Conservation (phyloP, 1,140 invertebrate species). For the Thaumatotibia leucotreta region DNA sequence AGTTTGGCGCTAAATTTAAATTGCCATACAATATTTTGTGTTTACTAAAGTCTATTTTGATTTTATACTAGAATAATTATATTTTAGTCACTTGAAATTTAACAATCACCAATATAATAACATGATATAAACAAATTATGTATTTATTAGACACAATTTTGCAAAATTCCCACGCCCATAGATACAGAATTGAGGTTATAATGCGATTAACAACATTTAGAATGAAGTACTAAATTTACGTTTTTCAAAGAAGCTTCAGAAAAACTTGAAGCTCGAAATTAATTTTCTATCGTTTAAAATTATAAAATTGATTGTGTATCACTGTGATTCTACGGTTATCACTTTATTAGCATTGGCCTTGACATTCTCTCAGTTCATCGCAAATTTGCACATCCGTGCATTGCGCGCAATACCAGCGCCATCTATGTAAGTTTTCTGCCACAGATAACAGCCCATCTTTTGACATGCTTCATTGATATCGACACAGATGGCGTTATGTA, state of each 20-base stretch:
- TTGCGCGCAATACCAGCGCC: not conserved
- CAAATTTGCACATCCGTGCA: conserved; percentile 12
- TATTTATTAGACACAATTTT: conserved; percentile 17
- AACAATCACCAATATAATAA: not conserved
- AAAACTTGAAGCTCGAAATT: not conserved
- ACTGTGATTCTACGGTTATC: not conserved
- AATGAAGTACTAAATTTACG: conserved; percentile 52
- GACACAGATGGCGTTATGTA: not conserved
- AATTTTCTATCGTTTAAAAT: not conserved
- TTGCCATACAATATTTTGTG: conserved; percentile 28
- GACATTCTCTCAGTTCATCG: conserved; percentile 12
- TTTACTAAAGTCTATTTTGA: not conserved
- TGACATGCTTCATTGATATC: not conserved
- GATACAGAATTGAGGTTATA: conserved; percentile 45
- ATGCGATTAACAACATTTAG: conserved; percentile 42
- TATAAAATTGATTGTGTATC: not conserved
- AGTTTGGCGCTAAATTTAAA: conserved; percentile 67
- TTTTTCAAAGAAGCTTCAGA: not conserved
- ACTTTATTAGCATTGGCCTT: conserved; percentile 9
- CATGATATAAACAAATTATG: not conserved
- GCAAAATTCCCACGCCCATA: conserved; percentile 27
- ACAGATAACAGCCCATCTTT: not conserved
- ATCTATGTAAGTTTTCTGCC: not conserved
- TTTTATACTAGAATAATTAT: not conserved
- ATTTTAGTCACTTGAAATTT: not conserved